Evolutionary conservation across 2,888 invertebrate species (phyloP).

Genomic region (Eurytoma adleriae): DNA sequence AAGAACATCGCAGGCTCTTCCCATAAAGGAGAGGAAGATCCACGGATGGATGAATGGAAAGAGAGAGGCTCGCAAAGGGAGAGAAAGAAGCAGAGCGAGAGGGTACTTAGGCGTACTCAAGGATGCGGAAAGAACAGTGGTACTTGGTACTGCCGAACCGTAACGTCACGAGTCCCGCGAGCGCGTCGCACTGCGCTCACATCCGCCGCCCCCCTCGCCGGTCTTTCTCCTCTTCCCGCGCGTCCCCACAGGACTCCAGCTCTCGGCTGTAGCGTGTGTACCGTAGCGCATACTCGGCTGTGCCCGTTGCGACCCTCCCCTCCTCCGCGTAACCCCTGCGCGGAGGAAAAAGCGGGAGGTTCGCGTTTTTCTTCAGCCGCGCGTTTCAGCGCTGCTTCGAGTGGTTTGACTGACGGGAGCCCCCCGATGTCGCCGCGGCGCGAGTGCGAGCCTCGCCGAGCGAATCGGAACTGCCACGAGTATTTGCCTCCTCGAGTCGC

Average conservation of each 20-base stretch:
- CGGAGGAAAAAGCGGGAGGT: neutral
- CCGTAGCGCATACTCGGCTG: neutral
- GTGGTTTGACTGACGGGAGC: slow-evolving; percentile 8
- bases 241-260: slow-evolving; percentile 6
- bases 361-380: slow-evolving; percentile 5
- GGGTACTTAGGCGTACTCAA: slow-evolving; percentile 55
- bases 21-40: too few species aligned
- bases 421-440: neutral
- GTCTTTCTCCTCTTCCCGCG: neutral
- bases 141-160: slow-evolving; percentile 64
- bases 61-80: neutral
- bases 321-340: neutral
- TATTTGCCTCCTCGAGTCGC: neutral
- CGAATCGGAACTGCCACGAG: neutral
- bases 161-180: slow-evolving; percentile 63
- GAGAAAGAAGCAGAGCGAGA: slow-evolving; percentile 2
- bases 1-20: neutral
- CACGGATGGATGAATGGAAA: neutral
- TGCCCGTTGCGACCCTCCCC: neutral
- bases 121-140: slow-evolving; percentile 66
- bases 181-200: slow-evolving; percentile 18
- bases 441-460: neutral
- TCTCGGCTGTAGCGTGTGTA: neutral
- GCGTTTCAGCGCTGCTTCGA: slow-evolving; percentile 11
- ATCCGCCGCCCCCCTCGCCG: neutral